Base-by-base conservation (phyloP, 2,888 invertebrate genomes). In the Pseudoips prasinana region DNA sequence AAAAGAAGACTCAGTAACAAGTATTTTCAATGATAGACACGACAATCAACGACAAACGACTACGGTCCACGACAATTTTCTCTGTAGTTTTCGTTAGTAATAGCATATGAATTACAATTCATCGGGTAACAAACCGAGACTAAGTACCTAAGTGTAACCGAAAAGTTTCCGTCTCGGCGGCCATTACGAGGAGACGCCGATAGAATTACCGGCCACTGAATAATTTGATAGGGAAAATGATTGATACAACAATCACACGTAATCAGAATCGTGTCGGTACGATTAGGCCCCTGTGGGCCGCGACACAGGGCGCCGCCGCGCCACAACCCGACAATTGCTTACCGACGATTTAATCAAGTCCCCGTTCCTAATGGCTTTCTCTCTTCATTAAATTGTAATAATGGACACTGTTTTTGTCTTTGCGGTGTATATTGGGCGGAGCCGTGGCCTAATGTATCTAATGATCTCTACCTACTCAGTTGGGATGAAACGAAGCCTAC, bases 181-280 rank as follows among this genome's bases (percentile, higher is more conserved):
- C 75, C 83, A 81, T 84, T 82, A 80, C 56, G 62, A 70, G 68
- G 65, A 60, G 68, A 70, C 73, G 73, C 73, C 78, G 78, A 83
- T 84, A 82, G 70, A 84, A 86, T 85, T 82, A 85, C 83, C 69
- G 70, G 68, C 85, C 82, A 81, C 85, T 80, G 84, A 85, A 87
- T 87, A 82, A 87, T 86, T 86, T 86, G 83, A 84, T 86, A 82
- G 77, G 73, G 77, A 81, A 85, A 83, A 87, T 87, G 87, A 87
- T 87, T 87, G 86, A 87, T 87, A 85, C 83, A 82, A 85, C 84
- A 79, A 86, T 84, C 86, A 78, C 73, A 73, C 74, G 75, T 86
- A 86, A 85, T 85, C 79, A 82, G 73, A 85, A 78, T 85, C 86
- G 87, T 86, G 87, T 75, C 69, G 73, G 73, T 64, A 66, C 83